Base-by-base conservation (phyloP, 2,888 invertebrate genomes). In the Apomyelois bistriatella region DNA sequence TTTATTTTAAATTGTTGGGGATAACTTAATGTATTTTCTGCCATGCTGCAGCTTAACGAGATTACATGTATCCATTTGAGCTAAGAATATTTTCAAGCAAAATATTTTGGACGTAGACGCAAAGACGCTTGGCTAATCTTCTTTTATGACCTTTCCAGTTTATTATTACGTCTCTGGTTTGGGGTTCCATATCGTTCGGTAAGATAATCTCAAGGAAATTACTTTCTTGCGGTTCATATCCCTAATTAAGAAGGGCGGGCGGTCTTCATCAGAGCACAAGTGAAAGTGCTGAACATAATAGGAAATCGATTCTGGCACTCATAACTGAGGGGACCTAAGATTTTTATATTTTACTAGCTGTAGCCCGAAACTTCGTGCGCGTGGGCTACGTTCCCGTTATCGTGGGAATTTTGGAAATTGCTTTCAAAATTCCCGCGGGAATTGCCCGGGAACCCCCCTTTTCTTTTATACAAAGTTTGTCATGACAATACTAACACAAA, bases 151-250 rank as follows among this genome's bases (percentile, higher is more conserved):
- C 59, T 56, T 56, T 60, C 61, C 62, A 66, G 64, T 60, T 68
- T 64, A 68, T 72, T 74, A 68, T 65, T 66, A 72, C 64, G 56
- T 59, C 61, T 61, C 67, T 61, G 60, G 66, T 66, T 66, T 66
- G 54, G 59, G 57, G 58, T 59, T 66, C 64, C 61, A 66, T 68
- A 66, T 67, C 66, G 60, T 66, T 66, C 53, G 58, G 58, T 57
- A 60, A 76, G 74, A 77, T 84, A 73, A 76, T 77, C 76, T 71
- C 63, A 62, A 62, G 72, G 70, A 81, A 82, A 85, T 85, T 82
- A 79, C 83, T 79, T 82, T 82, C 76, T 73, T 77, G 78, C 72
- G 76, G 77, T 74, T 83, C 79, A 82, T 81, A 77, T 79, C 73
- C 75, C 72, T 83, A 85, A 86, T 85, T 85, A 86, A 75, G 76